A percentile compares a stretch with the other conserved stretches of the same genome.
These are phyloP conservation scores for Gymnothorax javanicus DNA, from an alignment of 2,797 vertebrate species.

Conservation along the genomic window DNA sequence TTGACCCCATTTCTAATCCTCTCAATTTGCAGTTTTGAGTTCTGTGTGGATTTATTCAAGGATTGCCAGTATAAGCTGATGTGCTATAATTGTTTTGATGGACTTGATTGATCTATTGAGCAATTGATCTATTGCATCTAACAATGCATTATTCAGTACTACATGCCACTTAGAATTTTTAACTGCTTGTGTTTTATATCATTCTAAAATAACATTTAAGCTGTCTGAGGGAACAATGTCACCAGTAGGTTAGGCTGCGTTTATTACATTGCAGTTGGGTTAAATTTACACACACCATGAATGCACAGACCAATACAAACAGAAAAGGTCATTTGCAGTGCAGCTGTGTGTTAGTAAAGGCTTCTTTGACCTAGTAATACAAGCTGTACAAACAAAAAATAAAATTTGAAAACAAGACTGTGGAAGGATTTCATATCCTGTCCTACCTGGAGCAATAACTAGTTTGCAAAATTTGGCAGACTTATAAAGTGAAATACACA, in stretches of 20 bases:
- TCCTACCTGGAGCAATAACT: background rate
- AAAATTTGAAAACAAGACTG: background rate
- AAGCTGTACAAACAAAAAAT: background rate
- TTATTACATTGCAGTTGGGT: background rate
- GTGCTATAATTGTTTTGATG: background rate
- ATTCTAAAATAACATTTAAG: background rate
- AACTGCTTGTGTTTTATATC: background rate
- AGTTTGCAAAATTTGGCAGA: background rate
- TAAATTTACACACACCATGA: background rate
- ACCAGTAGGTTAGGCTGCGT: background rate
- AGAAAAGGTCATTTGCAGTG: background rate
- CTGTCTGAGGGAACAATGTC: background rate
- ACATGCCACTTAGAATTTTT: background rate
- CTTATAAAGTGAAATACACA: background rate
- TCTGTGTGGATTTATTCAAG: background rate
- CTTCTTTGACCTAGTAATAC: background rate
- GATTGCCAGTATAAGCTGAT: background rate
- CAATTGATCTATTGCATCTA: background rate
- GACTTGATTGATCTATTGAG: too few relatives aligned
- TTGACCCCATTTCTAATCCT: conserved; percentile 19
- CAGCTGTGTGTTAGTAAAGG: background rate
- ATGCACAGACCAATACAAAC: background rate
- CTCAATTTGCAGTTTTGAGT: background rate
- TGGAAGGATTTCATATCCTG: background rate
- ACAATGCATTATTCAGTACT: background rate